Conservation (phyloP, 2,888 invertebrate species). For the Odiellus spinosus region DNA sequence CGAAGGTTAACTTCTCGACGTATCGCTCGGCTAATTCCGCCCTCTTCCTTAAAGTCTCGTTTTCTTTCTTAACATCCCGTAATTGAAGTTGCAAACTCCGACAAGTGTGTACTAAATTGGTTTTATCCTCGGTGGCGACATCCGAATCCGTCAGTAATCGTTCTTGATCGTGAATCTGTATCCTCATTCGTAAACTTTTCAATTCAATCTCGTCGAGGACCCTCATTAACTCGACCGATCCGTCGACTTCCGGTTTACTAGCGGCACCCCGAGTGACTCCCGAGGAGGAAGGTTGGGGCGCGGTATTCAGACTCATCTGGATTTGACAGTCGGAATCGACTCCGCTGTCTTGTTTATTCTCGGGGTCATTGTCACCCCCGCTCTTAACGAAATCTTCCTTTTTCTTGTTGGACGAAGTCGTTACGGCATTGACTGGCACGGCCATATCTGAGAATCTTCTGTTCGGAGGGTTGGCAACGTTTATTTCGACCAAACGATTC, state of each 20-base stretch:
- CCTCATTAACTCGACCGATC: slow-evolving; percentile 6
- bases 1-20: slow-evolving; percentile 9
- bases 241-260: background rate
- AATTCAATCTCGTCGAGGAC: slow-evolving; percentile 13
- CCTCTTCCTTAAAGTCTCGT: slow-evolving; percentile 8
- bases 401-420: no score
- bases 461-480: no score
- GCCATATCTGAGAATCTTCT: no score
- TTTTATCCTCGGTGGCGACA: background rate
- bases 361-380: background rate
- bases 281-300: no score
- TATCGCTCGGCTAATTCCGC: slow-evolving; percentile 13
- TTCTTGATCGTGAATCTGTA: slow-evolving; percentile 8
- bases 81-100: slow-evolving; percentile 11
- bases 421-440: no score
- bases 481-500: no score
- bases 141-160: background rate
- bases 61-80: slow-evolving; percentile 12
- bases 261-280: slow-evolving; percentile 1
- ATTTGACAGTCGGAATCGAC: slow-evolving; percentile 15
- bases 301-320: background rate
- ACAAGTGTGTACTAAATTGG: background rate
- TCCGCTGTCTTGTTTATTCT: slow-evolving; percentile 14
- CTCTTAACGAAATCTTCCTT: no score
- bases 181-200: slow-evolving; percentile 8